Conservation (phyloP, 1,140 invertebrate genomes). For the Solenopsis invicta region DNA sequence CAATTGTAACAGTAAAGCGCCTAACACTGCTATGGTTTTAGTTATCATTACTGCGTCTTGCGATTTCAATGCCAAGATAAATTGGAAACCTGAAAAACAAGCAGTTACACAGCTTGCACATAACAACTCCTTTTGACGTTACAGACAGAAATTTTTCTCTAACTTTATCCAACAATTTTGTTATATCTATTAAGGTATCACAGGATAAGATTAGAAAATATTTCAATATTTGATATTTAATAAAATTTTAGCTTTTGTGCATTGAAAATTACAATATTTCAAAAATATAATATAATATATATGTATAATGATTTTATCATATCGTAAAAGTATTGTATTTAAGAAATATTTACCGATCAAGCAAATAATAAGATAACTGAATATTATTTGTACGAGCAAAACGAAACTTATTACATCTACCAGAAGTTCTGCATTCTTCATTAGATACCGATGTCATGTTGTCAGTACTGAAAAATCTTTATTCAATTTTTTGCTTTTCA, state of each 20-base stretch:
- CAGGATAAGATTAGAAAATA: too few species aligned
- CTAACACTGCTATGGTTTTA: neutral
- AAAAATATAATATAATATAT: too few species aligned
- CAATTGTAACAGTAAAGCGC: conserved; percentile 15
- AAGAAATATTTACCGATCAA: conserved; percentile 38
- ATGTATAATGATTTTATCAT: too few species aligned
- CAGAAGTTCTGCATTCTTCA: neutral
- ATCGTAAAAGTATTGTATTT: too few species aligned
- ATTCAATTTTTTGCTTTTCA: neutral
- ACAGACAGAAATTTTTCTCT: too few species aligned
- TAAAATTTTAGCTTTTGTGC: too few species aligned
- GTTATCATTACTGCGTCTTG: neutral
- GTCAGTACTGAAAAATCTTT: neutral
- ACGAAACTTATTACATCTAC: conserved; percentile 4
- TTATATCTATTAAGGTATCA: too few species aligned
- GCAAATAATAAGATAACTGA: conserved; percentile 51
- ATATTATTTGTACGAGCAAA: conserved; percentile 19
- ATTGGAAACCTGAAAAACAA: conserved; percentile 58
- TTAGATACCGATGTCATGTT: conserved; percentile 21
- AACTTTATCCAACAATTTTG: too few species aligned
- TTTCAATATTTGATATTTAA: too few species aligned
- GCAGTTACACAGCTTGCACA: neutral
- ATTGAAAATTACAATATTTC: too few species aligned
- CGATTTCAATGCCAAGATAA: conserved; percentile 42
- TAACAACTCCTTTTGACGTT: too few species aligned